Conservation (phyloP, 2,888 invertebrate species). For the Idaea straminata region DNA sequence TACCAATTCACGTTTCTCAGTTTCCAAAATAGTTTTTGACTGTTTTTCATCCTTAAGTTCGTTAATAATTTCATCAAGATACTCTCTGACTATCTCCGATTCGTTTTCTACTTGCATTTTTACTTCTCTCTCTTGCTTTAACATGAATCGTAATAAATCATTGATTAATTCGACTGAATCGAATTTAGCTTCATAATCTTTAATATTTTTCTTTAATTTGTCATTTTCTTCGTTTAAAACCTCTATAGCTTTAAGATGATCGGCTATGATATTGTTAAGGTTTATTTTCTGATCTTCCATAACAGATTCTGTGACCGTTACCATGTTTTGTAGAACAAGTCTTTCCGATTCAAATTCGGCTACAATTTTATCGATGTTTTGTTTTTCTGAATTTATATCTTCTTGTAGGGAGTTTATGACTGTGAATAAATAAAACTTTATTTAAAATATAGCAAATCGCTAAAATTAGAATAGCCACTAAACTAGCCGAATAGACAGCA, state of each 20-base stretch:
- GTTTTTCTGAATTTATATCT: conserved; percentile 44
- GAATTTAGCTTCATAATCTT: conserved; percentile 31
- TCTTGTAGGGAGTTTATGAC: conserved; percentile 50
- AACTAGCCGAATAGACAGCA: too few relatives aligned
- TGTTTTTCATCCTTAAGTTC: conserved; percentile 30
- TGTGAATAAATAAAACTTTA: conserved; percentile 28
- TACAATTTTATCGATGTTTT: conserved; percentile 49
- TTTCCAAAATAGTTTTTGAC: conserved; percentile 29
- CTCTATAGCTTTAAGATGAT: conserved; percentile 42
- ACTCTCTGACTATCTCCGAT: conserved; percentile 24
- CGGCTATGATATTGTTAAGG: conserved; percentile 43
- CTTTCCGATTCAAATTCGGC: conserved; percentile 58
- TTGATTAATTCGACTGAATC: conserved; percentile 36
- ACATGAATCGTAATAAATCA: conserved; percentile 24
- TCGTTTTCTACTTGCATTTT: conserved; percentile 27
- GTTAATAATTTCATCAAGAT: conserved; percentile 25
- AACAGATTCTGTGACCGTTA: conserved; percentile 58
- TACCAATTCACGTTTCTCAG: conserved; percentile 30
- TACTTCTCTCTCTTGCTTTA: conserved; percentile 29
- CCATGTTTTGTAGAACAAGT: conserved; percentile 56
- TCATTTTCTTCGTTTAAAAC: conserved; percentile 39
- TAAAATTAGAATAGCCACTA: too few relatives aligned
- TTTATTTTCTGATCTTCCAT: conserved; percentile 58
- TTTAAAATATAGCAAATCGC: background rate
- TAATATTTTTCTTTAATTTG: conserved; percentile 24